Conservation (phyloP, 2,797 vertebrate genomes). For the Varecia variegata region DNA sequence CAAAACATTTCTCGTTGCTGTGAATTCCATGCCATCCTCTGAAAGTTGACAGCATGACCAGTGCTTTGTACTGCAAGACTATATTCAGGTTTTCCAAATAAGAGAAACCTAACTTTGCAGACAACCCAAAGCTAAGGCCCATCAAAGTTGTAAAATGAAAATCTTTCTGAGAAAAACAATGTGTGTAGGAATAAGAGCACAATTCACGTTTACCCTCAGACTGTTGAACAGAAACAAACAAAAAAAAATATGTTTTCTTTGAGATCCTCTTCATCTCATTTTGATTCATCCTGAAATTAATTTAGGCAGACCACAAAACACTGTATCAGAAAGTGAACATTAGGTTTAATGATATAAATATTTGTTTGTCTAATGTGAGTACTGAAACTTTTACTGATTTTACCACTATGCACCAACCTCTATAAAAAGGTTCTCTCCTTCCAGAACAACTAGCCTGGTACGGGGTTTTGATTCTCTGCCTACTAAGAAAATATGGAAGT, state of each 20-base stretch:
- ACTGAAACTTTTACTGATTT: background rate
- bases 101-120: background rate
- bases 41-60: slow-evolving; percentile 25
- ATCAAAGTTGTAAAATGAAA: background rate
- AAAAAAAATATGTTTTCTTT: background rate
- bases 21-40: slow-evolving; percentile 44
- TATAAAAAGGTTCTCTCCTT: background rate
- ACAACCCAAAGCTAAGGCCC: background rate
- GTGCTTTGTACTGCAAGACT: background rate
- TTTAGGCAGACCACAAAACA: background rate
- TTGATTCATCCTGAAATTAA: background rate
- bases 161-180: background rate
- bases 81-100: slow-evolving; percentile 22
- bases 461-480: background rate
- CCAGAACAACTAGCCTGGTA: background rate
- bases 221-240: background rate
- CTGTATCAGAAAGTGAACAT: background rate
- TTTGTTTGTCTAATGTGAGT: background rate
- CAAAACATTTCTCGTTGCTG: slow-evolving; percentile 71
- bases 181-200: background rate
- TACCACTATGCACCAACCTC: background rate
- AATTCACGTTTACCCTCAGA: background rate
- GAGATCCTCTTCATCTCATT: background rate
- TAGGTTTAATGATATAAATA: background rate
- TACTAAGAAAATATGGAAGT: background rate